Percentiles rank a stretch among this genome's conserved stretches.
Conservation (phyloP, 2,888 invertebrate genomes). For the Cosmorhoe ocellata region DNA sequence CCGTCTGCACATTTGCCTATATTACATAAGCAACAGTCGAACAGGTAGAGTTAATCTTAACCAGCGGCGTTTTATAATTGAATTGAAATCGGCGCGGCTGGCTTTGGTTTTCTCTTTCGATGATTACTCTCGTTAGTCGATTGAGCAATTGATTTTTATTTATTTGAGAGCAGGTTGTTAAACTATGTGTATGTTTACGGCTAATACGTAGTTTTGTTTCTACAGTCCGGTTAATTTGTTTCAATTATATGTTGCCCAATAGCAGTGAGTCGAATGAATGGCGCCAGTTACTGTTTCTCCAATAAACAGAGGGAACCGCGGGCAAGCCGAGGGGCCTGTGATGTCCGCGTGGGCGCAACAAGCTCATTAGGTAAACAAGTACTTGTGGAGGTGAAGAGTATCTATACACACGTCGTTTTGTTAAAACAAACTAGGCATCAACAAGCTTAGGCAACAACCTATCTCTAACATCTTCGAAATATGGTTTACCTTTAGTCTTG, state of each 20-base stretch:
- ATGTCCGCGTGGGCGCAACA: too few relatives aligned
- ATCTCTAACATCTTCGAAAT: too few relatives aligned
- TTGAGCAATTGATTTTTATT: constrained; percentile 33
- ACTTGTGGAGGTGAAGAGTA: too few relatives aligned
- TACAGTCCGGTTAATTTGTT: constrained; percentile 18
- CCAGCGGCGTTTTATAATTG: constrained; percentile 31
- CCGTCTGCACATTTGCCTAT: constrained; percentile 38
- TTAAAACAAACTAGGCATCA: too few relatives aligned
- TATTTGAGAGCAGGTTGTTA: constrained; percentile 19
- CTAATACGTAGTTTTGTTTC: constrained; percentile 22
- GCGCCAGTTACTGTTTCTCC: background rate
- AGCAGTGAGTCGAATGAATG: background rate
- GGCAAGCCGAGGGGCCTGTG: too few relatives aligned
- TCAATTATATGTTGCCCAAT: constrained; percentile 20
- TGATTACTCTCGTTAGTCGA: constrained; percentile 30
- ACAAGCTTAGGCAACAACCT: too few relatives aligned
- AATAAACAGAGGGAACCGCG: too few relatives aligned
- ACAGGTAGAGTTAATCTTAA: constrained; percentile 20
- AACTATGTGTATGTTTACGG: constrained; percentile 18
- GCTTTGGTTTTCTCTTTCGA: constrained; percentile 32
- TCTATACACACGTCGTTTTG: too few relatives aligned
- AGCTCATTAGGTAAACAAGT: too few relatives aligned
- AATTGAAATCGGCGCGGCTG: constrained; percentile 26
- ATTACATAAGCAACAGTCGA: constrained; percentile 17
- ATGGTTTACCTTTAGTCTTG: too few relatives aligned